Conservation (phyloP, 2,888 invertebrate species). For the Ichneumoninae sp. region DNA sequence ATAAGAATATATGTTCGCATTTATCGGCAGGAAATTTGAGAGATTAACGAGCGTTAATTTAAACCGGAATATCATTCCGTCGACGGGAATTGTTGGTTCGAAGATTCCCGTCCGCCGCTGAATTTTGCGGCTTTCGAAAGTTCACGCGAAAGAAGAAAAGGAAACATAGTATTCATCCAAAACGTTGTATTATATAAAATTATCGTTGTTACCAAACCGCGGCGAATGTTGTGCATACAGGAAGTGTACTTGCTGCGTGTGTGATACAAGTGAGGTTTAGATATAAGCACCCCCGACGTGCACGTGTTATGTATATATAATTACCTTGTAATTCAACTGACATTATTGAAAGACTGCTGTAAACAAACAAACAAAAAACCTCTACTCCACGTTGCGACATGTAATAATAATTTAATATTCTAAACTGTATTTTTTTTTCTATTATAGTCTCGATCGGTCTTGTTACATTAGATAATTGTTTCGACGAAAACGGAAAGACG, state of each 20-base stretch:
- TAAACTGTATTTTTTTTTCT: constrained; percentile 34
- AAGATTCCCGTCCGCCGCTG: neutral
- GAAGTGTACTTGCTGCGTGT: constrained; percentile 48
- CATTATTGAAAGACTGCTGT: constrained; percentile 68
- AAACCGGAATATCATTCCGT: neutral
- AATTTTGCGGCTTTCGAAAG: constrained; percentile 19
- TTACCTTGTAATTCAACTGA: constrained; percentile 59
- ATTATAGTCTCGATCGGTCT: neutral
- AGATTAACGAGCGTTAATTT: constrained; percentile 27
- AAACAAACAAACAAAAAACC: constrained; percentile 41
- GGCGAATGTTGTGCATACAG: constrained; percentile 48
- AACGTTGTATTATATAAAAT: constrained; percentile 66
- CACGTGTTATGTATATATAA: constrained; percentile 51
- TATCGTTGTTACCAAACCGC: constrained; percentile 67
- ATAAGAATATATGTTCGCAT: constrained; percentile 15
- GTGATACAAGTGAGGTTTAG: constrained; percentile 63
- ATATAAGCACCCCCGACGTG: constrained; percentile 55
- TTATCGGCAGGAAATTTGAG: constrained; percentile 12
- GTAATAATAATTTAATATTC: constrained; percentile 61
- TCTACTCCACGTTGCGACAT: constrained; percentile 67
- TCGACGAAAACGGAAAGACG: neutral
- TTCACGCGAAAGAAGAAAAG: constrained; percentile 21
- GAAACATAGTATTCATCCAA: constrained; percentile 55
- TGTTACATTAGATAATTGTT: neutral
- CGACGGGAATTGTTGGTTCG: neutral